phyloP scores from a whole-genome alignment of 2,888 invertebrate species.

The Lamellibrachia satsuma region DNA sequence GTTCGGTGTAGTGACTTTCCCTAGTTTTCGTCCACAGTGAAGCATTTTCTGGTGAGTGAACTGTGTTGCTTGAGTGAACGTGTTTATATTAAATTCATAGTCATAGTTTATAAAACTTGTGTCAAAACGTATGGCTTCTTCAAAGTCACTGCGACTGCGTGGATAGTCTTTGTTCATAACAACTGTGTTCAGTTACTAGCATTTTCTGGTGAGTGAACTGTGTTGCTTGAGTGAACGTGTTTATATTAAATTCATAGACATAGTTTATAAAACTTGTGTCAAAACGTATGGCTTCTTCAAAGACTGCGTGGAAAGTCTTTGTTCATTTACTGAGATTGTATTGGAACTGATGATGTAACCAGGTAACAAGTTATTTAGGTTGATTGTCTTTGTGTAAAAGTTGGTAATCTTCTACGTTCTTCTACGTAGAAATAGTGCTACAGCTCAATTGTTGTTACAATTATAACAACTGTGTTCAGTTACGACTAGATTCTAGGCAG shows the following conservation, averaged over 20 bases:
- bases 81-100: background rate
- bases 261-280: background rate
- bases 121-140: background rate
- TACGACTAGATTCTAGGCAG: too few species aligned
- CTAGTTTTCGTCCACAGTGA: background rate
- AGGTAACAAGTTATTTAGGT: background rate
- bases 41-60: background rate
- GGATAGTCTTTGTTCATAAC: background rate
- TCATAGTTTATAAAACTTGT: background rate
- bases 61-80: background rate
- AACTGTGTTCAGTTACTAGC: too few species aligned
- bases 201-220: background rate
- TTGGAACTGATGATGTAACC: background rate
- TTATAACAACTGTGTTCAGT: background rate
- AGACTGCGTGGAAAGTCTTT: background rate
- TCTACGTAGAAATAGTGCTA: background rate
- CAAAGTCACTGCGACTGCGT: background rate
- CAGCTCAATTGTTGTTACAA: background rate
- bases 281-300: background rate
- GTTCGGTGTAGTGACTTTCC: background rate
- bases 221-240: background rate
- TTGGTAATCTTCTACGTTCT: background rate
- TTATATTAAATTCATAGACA: background rate
- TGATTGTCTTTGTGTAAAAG: background rate
- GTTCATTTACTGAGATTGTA: background rate